Base-by-base conservation (phyloP, 2,888 invertebrate species). In the Philopedon plagiatum region DNA sequence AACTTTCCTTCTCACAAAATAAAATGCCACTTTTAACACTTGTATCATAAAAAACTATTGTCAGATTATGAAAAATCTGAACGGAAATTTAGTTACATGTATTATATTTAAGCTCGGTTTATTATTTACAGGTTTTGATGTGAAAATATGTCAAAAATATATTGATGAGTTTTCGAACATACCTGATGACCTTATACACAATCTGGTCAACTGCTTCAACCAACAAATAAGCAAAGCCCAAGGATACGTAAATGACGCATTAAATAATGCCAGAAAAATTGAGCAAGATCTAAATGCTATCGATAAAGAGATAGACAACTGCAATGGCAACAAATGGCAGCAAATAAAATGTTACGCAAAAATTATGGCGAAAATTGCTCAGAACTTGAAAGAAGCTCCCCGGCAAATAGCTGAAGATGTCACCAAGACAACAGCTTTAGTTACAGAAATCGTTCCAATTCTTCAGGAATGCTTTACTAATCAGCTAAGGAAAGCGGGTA, bases 341-440 rank as follows among this genome's bases (percentile, higher is more conserved):
- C 11, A 72, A 39, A 46, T 56, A 2, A 66, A 61, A 57, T 75
- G 75, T 29, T 75, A 75, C 51, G 72, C 64, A 7, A 69, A 75
- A 39, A 37, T 75, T 18, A 15, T 65, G 0, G 61, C 54, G 23
- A 44, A 60, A 61, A 71, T 74, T 15, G 68, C 62, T 0, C 21
- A 58, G 46, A 68, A 67, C 19, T 60, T 71, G 11, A 58, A 41
- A 11, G 44, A 37, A 15, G 68, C 67, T 5, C 74, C 74, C 0
- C 54, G 41, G 13, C 58, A 68, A 29, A 74, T 74, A 15, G 56
- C 46, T 7, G 68, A 63, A 34, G 71, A 74, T 56, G 74, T 71
- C 13, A 39, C 60, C 4, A 68, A 74, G 23, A 51, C 61, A 0
- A 71, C 66, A 2, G 54, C 37, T 9, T 58, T 74, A 34, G 34